Base-by-base conservation (phyloP, 1,140 invertebrate species). In the Prorops nasuta region DNA sequence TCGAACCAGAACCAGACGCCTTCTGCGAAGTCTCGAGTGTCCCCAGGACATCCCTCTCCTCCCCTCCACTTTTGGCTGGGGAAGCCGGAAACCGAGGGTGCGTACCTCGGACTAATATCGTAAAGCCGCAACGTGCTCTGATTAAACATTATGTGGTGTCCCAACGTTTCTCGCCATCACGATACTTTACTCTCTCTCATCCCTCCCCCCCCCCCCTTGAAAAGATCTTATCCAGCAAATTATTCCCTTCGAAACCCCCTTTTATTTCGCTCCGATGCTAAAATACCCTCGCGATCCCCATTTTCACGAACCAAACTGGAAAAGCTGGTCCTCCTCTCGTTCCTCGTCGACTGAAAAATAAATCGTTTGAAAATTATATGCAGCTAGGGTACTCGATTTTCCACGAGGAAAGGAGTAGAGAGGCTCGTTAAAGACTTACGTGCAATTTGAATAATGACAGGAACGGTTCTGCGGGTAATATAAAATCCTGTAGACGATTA, bases 101-200 rank as follows among this genome's bases (percentile, higher is more conserved):
- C 60, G 61, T 60, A 55, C 56, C 51, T 59, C 61, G 54, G 54
- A 64, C 71, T 73, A 73, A 75, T 73, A 69, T 75, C 74, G 67
- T 76, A 74, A 77, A 75, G 60, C 72, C 67, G 61, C 71, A 77
- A 77, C 72, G 73, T 75, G 71, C 69, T 71, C 69, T 73, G 72
- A 76, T 76, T 75, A 77, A 76, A 77, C 71, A 70, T 75, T 74
- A 74, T 68, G 69, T 59, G 64, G 62, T 4, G 56, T 67, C 64
- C 59, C 51, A 65, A 63, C 55, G 65, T 69, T 69, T 65, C 69
- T 63, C 64, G 53, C 59, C 49, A 47, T 34, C 44, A 31, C 39
- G 39, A 48, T 47, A 37, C 12, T 6, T 12, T n/a, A 37, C 36
- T 17, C 18, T 10, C 36, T 28, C 24, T 16, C 1, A 15, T n/a